Percentiles rank a stretch among this genome's conserved stretches.
These are phyloP conservation scores for Opisthocomus hoazin DNA, from an alignment of 2,113 vertebrate genomes.

Conservation along the genomic window DNA sequence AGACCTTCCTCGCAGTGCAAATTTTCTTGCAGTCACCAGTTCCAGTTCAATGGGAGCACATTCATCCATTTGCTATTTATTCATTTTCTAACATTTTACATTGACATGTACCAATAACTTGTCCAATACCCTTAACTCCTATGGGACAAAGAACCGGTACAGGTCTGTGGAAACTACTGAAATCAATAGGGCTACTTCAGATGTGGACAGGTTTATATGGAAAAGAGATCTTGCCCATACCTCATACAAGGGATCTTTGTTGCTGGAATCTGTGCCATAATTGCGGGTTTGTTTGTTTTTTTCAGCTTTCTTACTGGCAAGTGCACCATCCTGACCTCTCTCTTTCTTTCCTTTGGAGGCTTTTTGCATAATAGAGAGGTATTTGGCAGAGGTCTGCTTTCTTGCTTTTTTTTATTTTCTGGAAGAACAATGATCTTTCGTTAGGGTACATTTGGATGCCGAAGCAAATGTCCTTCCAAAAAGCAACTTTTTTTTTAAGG, in stretches of 20 bases:
- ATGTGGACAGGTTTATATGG: background rate
- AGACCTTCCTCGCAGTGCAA: background rate
- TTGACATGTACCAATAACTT: background rate
- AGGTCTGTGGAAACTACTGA: background rate
- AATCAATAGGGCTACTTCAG: background rate
- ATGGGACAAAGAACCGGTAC: background rate
- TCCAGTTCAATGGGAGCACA: background rate
- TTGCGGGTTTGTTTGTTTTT: background rate
- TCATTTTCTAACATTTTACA: background rate
- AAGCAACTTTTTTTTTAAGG: background rate
- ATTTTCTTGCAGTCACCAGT: background rate
- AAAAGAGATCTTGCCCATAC: background rate
- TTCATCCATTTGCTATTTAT: background rate
- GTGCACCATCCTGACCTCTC: background rate
- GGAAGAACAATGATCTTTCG: background rate
- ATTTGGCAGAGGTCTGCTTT: background rate
- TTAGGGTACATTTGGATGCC: background rate
- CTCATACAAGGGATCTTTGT: background rate
- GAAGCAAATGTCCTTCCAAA: background rate
- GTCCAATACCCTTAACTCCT: background rate
- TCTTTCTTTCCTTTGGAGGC: background rate
- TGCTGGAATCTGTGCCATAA: constrained; percentile 22
- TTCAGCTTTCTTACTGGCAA: constrained; percentile 8
- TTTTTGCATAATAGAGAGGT: background rate
- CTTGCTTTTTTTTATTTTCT: background rate